Evolutionary conservation across 30 jellyfish, hydroid and myxozoan genomes (phyloP), one percentile per base, ranked within the genome.

Genomic region (Clytia hemisphaerica): DNA sequence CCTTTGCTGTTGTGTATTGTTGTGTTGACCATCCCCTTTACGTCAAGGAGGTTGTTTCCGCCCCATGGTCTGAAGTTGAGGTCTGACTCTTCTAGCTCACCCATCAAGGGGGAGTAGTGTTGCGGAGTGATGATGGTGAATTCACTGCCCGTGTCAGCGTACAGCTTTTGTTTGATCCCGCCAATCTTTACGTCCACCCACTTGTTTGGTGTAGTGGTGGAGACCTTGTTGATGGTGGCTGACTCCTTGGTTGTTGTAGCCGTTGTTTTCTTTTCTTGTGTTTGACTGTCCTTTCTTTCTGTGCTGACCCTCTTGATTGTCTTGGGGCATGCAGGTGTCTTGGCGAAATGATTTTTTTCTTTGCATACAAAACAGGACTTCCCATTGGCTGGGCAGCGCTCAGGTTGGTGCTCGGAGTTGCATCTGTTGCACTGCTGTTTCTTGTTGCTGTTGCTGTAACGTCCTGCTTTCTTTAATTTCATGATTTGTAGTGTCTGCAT

Each of bases 101-200:
- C 65, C 73, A 60, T 60, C 66, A 64, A 18, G 61, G 67, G 16
- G 15, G 73, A 9, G 0, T 60, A 60, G 66, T 60, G 73, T 18
- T 29, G 15, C 18, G 73, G 73, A 14, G 61, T 9, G 61, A 60
- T 60, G 73, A 60, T 60, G 65, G 64, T 60, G 73, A n/a, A 60
- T 60, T 60, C 73, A 25, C 71, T 60, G 65, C 71, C 73, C 15
- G 73, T 60, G 64, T 26, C 73, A n/a, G 65, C 73, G 25, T 18
- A 60, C 25, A 60, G 61, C n/a, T 18, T 60, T 15, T 60, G 73
- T 12, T 24, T 0, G 67, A 15, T 60, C 0, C 64, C 64, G 66
- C 73, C 61, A 60, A 60, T 60, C 25, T 60, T 60, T 16, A 60
- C 73, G 25, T 29, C 15, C 0, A 60, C 73, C 73, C 73, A 60